A percentile compares a stretch with the other conserved stretches of the same genome.
Evolutionary conservation across 2,797 vertebrate species (phyloP).

Genomic region (Sus cebifrons): DNA sequence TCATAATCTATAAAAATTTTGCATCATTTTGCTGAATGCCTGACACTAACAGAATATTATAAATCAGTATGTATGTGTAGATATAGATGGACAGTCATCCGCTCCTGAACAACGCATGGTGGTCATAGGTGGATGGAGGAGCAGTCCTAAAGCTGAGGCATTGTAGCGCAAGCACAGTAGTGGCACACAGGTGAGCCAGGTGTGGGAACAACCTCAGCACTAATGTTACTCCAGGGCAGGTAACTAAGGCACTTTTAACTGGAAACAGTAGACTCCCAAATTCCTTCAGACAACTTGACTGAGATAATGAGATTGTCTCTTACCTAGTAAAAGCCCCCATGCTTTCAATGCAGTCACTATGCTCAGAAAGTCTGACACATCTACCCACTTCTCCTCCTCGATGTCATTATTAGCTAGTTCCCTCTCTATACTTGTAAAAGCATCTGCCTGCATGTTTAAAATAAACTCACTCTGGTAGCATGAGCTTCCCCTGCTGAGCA

Average conservation of each 20-base stretch:
- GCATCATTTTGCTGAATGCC: background rate
- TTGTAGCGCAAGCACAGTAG: background rate
- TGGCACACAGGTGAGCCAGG: background rate
- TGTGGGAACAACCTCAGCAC: background rate
- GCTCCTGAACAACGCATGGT: background rate
- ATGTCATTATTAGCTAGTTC: conserved; percentile 15
- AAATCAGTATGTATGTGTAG: no score
- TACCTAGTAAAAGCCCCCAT: background rate
- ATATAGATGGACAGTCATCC: background rate
- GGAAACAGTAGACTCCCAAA: background rate
- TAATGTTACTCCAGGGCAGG: background rate
- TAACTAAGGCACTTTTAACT: background rate
- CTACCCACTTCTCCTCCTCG: background rate
- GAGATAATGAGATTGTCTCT: background rate
- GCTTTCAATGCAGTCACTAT: background rate
- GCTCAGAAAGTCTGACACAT: background rate
- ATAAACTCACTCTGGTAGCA: background rate
- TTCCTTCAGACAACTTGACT: background rate
- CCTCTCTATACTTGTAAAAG: background rate
- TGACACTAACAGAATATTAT: background rate
- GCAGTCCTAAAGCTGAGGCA: background rate
- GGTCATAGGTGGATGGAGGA: background rate
- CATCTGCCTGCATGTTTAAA: background rate
- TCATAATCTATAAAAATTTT: background rate
- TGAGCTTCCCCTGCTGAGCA: background rate